Evolutionary conservation across 1,140 invertebrate genomes (phyloP).

Genomic region (Bombus consobrinus): DNA sequence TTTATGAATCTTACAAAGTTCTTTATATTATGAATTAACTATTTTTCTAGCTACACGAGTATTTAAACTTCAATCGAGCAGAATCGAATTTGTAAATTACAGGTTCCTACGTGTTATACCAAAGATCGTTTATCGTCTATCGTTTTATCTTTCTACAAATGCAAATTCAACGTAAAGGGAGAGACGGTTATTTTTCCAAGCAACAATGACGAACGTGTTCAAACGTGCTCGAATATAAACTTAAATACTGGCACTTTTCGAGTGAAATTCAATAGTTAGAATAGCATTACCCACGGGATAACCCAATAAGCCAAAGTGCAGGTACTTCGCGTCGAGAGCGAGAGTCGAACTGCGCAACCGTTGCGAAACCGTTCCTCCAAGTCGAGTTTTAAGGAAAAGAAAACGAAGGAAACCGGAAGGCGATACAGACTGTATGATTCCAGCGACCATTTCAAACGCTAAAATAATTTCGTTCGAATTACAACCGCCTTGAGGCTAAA

Average conservation of each 20-base stretch:
- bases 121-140: neutral
- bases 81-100: no score
- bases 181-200: neutral
- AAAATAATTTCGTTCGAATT: constrained; percentile 11
- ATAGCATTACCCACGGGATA: neutral
- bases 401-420: neutral
- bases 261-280: constrained; percentile 2
- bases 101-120: no score
- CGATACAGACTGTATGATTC: neutral
- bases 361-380: constrained; percentile 23
- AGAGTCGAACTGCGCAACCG: neutral
- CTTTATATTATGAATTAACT: no score
- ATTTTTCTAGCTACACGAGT: no score
- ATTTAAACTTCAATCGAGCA: no score
- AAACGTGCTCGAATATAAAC: neutral
- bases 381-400: neutral
- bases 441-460: neutral
- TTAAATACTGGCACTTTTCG: neutral
- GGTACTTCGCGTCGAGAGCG: neutral
- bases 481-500: neutral
- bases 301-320: constrained; percentile 8
- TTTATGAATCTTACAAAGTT: no score
- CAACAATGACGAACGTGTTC: neutral
- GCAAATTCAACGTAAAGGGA: neutral
- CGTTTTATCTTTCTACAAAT: neutral